Evolutionary conservation across 2,888 invertebrate genomes (phyloP).

Genomic region (Timema podura): DNA sequence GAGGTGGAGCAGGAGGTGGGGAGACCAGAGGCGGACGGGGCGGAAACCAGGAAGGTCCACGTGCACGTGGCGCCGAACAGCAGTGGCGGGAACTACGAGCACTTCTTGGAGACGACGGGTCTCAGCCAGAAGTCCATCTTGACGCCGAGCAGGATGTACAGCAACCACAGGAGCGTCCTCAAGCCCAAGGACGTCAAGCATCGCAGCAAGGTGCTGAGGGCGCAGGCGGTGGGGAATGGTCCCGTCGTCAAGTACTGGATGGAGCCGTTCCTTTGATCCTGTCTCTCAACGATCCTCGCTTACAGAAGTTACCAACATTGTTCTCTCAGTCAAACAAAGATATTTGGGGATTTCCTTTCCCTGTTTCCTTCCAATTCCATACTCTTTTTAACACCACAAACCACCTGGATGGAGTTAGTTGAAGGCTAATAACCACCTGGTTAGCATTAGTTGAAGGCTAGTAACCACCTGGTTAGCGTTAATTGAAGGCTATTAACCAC

Average conservation of each 20-base stretch:
- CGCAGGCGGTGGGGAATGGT: slow-evolving; percentile 44
- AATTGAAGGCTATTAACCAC: too few species aligned
- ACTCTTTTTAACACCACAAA: too few species aligned
- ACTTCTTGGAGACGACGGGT: slow-evolving; percentile 73
- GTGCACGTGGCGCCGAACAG: slow-evolving; percentile 37
- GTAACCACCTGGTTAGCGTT: too few species aligned
- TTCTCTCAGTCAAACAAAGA: too few species aligned
- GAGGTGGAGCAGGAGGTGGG: slow-evolving; percentile 36
- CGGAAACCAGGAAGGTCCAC: slow-evolving; percentile 45
- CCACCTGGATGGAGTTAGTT: too few species aligned
- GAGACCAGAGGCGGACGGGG: slow-evolving; percentile 30
- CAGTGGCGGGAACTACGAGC: slow-evolving; percentile 54
- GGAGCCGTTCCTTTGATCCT: slow-evolving; percentile 43
- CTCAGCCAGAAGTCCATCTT: slow-evolving; percentile 74
- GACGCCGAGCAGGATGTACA: slow-evolving; percentile 62
- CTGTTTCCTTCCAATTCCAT: too few species aligned
- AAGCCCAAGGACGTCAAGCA: slow-evolving; percentile 76
- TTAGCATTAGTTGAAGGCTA: too few species aligned
- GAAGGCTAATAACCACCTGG: too few species aligned
- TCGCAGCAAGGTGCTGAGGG: slow-evolving; percentile 61
- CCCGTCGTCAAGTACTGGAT: slow-evolving; percentile 45
- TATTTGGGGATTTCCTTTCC: too few species aligned
- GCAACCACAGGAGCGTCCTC: slow-evolving; percentile 70
- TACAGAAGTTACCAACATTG: too few species aligned
- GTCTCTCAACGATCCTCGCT: slow-evolving; percentile 27